Percentiles rank a stretch among this genome's conserved stretches.
Conservation (phyloP, 2,113 vertebrate species). For the Gymnocephalus cernua region DNA sequence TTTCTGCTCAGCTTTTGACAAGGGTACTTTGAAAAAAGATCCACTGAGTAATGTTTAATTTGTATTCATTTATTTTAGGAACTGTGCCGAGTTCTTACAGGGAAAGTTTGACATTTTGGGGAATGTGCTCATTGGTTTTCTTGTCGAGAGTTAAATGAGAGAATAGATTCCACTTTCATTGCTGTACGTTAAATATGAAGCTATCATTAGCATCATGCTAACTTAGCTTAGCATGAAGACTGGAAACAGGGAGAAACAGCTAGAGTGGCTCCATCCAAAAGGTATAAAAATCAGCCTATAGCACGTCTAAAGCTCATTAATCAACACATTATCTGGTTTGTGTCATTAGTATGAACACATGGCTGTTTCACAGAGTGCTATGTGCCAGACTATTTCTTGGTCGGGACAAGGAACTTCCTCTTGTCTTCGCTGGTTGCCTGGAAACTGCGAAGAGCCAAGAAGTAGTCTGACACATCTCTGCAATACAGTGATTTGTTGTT, state of each 20-base stretch:
- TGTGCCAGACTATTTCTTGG: not conserved
- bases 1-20: conserved; percentile 25
- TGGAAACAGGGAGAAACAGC: not conserved
- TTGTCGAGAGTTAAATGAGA: not conserved
- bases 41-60: not conserved
- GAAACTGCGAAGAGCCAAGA: not conserved
- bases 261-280: not conserved
- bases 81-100: not conserved
- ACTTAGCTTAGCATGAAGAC: not conserved
- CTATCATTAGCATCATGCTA: not conserved
- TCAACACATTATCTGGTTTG: not conserved
- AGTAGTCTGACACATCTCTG: not conserved
- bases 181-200: not conserved
- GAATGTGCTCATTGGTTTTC: not conserved
- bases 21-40: conserved; percentile 14
- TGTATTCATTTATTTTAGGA: conserved; percentile 16
- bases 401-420: not conserved
- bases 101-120: not conserved
- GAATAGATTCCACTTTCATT: not conserved
- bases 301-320: not conserved
- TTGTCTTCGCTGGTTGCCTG: not conserved
- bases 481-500: not conserved
- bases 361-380: not conserved
- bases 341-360: not conserved
- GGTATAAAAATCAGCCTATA: not conserved